Percentiles rank a stretch among this genome's conserved stretches.
Conservation (phyloP, 2,888 invertebrate genomes). For the Nephrotoma guestfalica region DNA sequence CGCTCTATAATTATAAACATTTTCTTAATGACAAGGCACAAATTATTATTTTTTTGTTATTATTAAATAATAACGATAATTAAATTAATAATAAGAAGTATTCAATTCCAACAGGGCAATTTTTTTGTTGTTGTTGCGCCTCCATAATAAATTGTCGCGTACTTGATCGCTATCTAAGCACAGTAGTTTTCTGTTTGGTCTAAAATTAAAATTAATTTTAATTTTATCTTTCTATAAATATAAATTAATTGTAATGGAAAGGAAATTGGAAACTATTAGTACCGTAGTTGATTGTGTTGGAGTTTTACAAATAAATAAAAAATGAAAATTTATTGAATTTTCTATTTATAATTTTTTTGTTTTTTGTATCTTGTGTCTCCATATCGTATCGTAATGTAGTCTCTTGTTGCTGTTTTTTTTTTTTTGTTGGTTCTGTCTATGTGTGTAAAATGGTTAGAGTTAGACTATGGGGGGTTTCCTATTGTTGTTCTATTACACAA, state of each 20-base stretch:
- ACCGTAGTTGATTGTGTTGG: background rate
- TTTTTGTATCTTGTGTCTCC: background rate
- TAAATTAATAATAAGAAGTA: background rate
- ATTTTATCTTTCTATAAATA: background rate
- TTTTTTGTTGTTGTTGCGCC: background rate
- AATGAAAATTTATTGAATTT: background rate
- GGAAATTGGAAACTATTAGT: background rate
- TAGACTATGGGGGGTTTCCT: background rate
- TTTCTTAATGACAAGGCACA: background rate
- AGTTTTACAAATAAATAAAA: background rate
- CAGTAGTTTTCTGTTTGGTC: background rate
- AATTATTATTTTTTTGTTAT: background rate
- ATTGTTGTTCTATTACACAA: background rate
- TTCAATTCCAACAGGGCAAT: background rate
- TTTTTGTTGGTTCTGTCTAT: background rate
- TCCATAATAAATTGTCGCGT: background rate
- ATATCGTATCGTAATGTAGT: background rate
- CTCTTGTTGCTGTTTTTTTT: background rate
- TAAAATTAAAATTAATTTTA: background rate
- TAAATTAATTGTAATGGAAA: background rate
- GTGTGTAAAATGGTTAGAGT: background rate
- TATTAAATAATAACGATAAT: background rate
- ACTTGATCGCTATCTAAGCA: background rate
- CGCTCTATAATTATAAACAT: background rate
- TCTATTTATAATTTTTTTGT: background rate